Evolutionary conservation across 2,113 vertebrate species (phyloP).

Genomic region (Rhabdomys dilectus): DNA sequence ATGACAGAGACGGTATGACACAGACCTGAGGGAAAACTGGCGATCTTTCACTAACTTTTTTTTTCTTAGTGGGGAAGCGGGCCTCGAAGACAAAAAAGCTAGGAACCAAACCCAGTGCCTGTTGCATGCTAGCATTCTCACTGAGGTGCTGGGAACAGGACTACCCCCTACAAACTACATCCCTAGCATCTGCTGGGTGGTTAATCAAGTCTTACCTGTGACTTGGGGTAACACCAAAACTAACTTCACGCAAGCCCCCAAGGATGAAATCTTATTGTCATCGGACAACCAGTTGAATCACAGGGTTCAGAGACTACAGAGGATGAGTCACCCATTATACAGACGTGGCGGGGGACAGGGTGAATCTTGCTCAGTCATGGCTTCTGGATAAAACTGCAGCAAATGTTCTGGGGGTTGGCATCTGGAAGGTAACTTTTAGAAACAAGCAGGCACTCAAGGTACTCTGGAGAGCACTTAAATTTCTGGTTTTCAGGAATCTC

Average conservation of each 20-base stretch:
- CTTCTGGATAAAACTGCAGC: conserved; percentile 3
- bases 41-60: neutral
- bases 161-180: too few relatives aligned
- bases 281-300: conserved; percentile 11
- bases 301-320: conserved; percentile 59
- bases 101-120: too few relatives aligned
- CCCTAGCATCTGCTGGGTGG: neutral
- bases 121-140: neutral
- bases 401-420: conserved; percentile 1
- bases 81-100: neutral
- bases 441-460: neutral
- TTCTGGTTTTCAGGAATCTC: neutral
- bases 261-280: conserved; percentile 47
- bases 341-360: neutral
- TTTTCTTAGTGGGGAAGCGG: neutral
- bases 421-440: conserved; percentile 38
- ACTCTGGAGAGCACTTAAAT: neutral
- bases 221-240: conserved; percentile 41
- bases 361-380: neutral
- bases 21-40: neutral
- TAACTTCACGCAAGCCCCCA: neutral
- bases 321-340: neutral
- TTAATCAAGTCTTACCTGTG: neutral
- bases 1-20: neutral
- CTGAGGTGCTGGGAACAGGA: neutral